phyloP scores from a whole-genome alignment of 2,888 invertebrate species.

The Darwinula stevensoni region DNA sequence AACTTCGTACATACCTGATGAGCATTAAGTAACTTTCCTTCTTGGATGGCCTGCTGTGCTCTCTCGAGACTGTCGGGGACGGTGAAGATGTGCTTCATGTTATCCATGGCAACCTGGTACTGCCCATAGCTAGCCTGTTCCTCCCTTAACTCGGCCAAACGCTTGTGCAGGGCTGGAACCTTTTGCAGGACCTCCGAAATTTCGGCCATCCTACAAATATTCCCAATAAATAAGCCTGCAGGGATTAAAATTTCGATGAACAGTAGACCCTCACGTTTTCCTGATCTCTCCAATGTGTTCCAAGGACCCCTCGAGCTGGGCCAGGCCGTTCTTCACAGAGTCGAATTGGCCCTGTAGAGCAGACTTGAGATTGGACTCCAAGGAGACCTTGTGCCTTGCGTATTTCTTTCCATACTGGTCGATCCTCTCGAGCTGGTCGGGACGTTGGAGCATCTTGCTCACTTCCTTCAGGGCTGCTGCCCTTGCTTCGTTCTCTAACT shows the following conservation, averaged over 20 bases:
- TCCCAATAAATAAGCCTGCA: not conserved
- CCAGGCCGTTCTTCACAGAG: constrained; percentile 74
- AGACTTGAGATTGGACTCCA: constrained; percentile 84
- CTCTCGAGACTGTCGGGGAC: constrained; percentile 86
- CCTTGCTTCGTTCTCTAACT: constrained; percentile 14
- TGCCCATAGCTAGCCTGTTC: constrained; percentile 87
- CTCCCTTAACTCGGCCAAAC: constrained; percentile 52
- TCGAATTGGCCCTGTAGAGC: constrained; percentile 94
- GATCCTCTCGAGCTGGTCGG: constrained; percentile 75
- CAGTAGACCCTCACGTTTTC: constrained; percentile 25
- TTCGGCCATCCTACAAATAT: constrained; percentile 30
- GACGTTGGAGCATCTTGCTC: constrained; percentile 68
- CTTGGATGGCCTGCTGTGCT: constrained; percentile 72
- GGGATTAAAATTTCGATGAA: not conserved
- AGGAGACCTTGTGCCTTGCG: constrained; percentile 48
- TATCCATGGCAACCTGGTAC: constrained; percentile 89
- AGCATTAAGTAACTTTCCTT: constrained; percentile 75
- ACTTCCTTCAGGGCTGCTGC: constrained; percentile 24
- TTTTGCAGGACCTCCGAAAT: constrained; percentile 40
- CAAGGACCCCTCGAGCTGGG: constrained; percentile 55
- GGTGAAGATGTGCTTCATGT: constrained; percentile 88
- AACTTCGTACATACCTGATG: constrained; percentile 63
- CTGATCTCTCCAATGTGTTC: constrained; percentile 40
- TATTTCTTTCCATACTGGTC: constrained; percentile 49
- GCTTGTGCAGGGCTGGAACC: constrained; percentile 46